Base-by-base conservation (phyloP, 2,113 vertebrate species). In the Proterorhinus semilunaris region DNA sequence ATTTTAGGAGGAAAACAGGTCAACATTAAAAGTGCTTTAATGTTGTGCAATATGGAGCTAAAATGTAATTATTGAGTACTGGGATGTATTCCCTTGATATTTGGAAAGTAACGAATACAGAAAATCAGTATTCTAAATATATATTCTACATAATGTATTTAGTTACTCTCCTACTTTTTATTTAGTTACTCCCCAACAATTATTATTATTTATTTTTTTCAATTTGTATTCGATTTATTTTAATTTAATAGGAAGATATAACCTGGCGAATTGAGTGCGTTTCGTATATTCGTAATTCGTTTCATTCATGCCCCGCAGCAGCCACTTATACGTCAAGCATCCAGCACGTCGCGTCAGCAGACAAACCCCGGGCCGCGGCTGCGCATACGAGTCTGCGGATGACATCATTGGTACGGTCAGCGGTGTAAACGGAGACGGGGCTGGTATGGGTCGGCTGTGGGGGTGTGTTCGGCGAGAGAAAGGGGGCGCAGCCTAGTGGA, bases 401-500 rank as follows among this genome's bases (percentile, higher is more conserved):
- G 92, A 93, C 92, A 90, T 93, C 92, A 93, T 92, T 79, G 88
- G 74, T 79, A 75, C 82, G 88, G 90, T 91, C 85, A 90, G 81
- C 86, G 89, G 89, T 88, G 89, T 91, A 75, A 87, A 87, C 79
- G 62, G 88, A 87, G 83, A 82, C 83, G 77, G 85, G 78, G 72
- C 59, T 21, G 53, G 53, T 15, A 15, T 66, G 83, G 82, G 81
- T 69, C 27, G 27, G 27, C 4, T 1, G 27, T 36, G 27, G 75
- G 66, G 59, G 78, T 57, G 76, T 50, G 82, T 69, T 53, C 67
- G 63, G 67, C 44, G 84, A 69, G 82, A 76, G 49, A 77, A 79
- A 75, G 57, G 70, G 72, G 76, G 64, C 58, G 65, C 61, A 65
- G 63, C 27, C 21, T 78, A 36, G 27, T 36, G 80, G 62, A 69